These are phyloP conservation scores for Nemapogon koenigi DNA, from an alignment of 2,888 invertebrate genomes.

Conservation along the genomic window DNA sequence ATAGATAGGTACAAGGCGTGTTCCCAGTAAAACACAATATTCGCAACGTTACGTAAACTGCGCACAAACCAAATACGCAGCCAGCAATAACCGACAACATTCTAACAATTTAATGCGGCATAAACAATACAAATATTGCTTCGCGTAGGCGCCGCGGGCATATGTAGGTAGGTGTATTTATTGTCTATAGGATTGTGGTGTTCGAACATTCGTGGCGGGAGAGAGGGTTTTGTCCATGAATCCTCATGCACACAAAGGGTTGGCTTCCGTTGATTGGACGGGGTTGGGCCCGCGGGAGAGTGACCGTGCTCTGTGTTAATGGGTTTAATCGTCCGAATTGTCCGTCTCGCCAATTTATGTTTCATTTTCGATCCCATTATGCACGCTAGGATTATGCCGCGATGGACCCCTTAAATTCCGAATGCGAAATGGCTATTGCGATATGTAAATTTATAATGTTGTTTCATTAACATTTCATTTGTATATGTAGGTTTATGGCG, in stretches of 20 bases:
- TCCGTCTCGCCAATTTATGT: constrained; percentile 59
- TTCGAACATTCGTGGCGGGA: constrained; percentile 26
- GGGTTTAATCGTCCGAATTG: constrained; percentile 57
- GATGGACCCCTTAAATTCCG: constrained; percentile 32
- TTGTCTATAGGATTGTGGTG: constrained; percentile 59
- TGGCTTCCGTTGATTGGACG: constrained; percentile 43
- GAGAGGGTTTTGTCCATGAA: constrained; percentile 35
- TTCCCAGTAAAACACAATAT: constrained; percentile 32
- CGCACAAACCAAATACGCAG: constrained; percentile 57
- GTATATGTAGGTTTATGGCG: no score
- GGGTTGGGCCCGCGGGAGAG: constrained; percentile 17
- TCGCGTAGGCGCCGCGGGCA: constrained; percentile 41
- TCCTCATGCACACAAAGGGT: constrained; percentile 58
- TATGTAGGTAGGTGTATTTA: constrained; percentile 56
- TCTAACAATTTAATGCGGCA: constrained; percentile 61
- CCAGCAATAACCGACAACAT: constrained; percentile 60
- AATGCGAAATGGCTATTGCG: constrained; percentile 40
- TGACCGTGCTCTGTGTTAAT: constrained; percentile 42
- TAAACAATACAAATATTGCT: constrained; percentile 58
- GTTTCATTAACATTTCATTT: constrained; percentile 6
- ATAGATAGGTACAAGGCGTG: no score
- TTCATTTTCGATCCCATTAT: constrained; percentile 64
- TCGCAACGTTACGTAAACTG: constrained; percentile 39
- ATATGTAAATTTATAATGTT: constrained; percentile 31
- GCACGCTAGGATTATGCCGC: constrained; percentile 48